Evolutionary conservation across 2,888 invertebrate genomes (phyloP), one percentile per base, ranked within the genome.

Genomic region (Caradrina clavipalpis): DNA sequence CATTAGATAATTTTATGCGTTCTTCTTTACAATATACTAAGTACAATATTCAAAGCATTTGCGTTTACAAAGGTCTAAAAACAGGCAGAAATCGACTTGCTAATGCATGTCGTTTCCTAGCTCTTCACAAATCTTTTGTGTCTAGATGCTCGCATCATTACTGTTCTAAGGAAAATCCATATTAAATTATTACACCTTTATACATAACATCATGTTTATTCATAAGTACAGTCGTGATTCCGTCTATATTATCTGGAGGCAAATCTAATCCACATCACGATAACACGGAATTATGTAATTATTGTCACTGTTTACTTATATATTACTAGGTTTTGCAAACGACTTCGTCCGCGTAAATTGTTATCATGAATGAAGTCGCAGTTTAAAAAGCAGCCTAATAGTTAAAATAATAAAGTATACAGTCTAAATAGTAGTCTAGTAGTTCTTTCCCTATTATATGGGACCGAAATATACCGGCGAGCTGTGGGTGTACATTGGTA

Each of bases 191-290:
- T 42, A 55, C 49, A 17, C 17, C 21, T 50, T 70, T 58, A 72
- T 68, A 74, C 45, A 76, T 69, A 65, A 68, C 51, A 35, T 57
- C 76, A 61, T 73, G 47, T 57, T 49, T 66, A 69, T 63, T 54
- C 73, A 58, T 64, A 81, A 82, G n/a, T 76, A 80, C 75, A 80
- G 72, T 82, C 86, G 87, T 87, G 88, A 82, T 77, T 70, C 66
- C 58, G 47, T 35, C 26, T 67, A 61, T 63, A 76, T 83, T 77
- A 82, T 72, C 71, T 54, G 49, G 50, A 42, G 65, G 50, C 73
- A 69, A 47, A 76, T 73, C 70, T 71, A 69, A 81, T 81, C 72
- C 73, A 67, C 69, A 69, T 60, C 75, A 85, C 76, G 81, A 76
- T 76, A 71, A 68, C 51, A 21, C 35, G 39, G 65, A 60, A 71